phyloP scores from a whole-genome alignment of 2,113 vertebrate species.

The Taurulus bubalis region DNA sequence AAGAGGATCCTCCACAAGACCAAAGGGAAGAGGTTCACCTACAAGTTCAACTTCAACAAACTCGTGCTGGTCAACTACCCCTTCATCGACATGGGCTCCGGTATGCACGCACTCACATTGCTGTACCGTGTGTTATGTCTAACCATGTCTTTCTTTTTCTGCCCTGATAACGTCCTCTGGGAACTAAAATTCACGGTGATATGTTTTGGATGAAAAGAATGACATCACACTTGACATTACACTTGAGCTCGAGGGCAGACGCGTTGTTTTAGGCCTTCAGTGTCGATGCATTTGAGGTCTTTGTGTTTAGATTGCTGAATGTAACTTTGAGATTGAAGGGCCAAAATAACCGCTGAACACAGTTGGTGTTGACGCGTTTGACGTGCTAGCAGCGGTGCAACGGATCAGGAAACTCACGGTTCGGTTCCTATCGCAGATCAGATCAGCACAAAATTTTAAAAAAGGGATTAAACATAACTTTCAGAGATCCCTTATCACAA shows the following conservation, averaged over 20 bases:
- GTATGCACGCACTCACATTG: conserved; percentile 40
- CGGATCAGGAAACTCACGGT: too few relatives aligned
- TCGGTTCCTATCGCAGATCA: too few relatives aligned
- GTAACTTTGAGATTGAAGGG: background rate
- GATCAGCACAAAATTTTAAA: too few relatives aligned
- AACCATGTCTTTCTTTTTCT: background rate
- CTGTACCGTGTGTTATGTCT: background rate
- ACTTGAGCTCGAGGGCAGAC: background rate
- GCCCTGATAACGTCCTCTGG: background rate
- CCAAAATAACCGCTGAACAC: background rate
- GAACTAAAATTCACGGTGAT: background rate
- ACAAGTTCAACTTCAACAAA: conserved; percentile 97
- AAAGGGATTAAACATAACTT: too few relatives aligned
- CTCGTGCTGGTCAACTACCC: conserved; percentile 94
- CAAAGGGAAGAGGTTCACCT: conserved; percentile 94
- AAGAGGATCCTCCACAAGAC: conserved; percentile 95
- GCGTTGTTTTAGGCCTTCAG: conserved; percentile 1
- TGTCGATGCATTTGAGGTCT: background rate
- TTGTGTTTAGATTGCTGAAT: background rate
- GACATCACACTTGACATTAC: background rate
- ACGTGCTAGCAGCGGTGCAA: too few relatives aligned
- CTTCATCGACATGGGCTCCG: conserved; percentile 91
- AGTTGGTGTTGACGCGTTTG: too few relatives aligned
- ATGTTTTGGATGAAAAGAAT: background rate
- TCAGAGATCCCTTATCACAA: too few relatives aligned